Evolutionary conservation across 2,888 invertebrate species (phyloP), one percentile per base, ranked within the genome.

Genomic region (Macrophya annulata): DNA sequence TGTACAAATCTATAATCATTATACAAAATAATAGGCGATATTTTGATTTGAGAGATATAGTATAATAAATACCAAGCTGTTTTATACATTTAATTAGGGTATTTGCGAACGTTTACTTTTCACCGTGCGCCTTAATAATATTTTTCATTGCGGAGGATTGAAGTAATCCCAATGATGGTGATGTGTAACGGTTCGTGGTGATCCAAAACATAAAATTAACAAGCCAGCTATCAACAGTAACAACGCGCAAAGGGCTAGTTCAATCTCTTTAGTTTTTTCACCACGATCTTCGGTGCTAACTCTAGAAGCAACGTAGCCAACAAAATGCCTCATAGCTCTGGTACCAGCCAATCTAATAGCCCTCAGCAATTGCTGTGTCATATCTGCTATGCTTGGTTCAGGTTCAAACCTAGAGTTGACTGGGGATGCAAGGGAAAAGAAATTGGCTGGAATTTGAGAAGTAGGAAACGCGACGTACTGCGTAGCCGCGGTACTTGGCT

Each of bases 161-260:
- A 97, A 97, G 93, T 96, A 98, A 92, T 98, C 98, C 98, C 98
- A 98, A 92, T 97, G 97, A 89, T 97, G 96, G 92, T 98, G 97
- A 88, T 97, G 95, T 81, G 96, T 96, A 85, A 96, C 95, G 86
- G 94, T 94, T 81, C 94, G 94, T 87, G 96, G 96, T 87, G 96
- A 96, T 86, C 96, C 96, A 86, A 97, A 95, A 82, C 97, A 96
- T 87, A 97, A 95, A 93, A 98, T 95, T 87, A 98, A 95, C 86
- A 98, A 94, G 21, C 96, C 97, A 82, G 97, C 97, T 59, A 98
- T 95, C 87, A 98, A 94, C 82, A 98, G 95, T 86, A 98, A 94
- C 87, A 98, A 95, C 90, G 98, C 96, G 85, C 97, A 96, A 89
- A 97, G 94, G 6, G 97, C 96, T 90, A 97, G 96, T 90, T 97